Conservation (phyloP, 2,888 invertebrate species). For the Andrena dorsata region DNA sequence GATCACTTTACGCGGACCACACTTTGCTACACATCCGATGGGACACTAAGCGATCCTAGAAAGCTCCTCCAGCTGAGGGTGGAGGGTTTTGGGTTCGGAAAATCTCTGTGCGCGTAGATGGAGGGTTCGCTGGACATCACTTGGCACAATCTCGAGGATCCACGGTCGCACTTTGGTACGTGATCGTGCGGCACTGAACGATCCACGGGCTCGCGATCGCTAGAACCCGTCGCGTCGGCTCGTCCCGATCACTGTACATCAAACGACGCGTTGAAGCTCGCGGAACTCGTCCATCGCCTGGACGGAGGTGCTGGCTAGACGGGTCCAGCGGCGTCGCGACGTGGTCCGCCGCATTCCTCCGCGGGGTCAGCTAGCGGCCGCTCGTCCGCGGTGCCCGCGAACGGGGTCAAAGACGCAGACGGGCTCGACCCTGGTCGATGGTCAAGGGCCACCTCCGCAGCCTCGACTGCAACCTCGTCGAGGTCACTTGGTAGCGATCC, state of each 20-base stretch:
- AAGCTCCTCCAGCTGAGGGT: background rate
- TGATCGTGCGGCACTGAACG: slow-evolving; percentile 3
- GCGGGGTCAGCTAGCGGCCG: background rate
- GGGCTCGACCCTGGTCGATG: background rate
- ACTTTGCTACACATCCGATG: background rate
- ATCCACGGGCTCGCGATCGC: slow-evolving; percentile 31
- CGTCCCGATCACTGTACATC: slow-evolving; percentile 8
- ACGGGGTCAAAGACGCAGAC: slow-evolving; percentile 22
- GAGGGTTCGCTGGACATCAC: background rate
- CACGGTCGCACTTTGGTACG: slow-evolving; percentile 24
- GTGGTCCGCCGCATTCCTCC: slow-evolving; percentile 43
- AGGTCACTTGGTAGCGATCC: slow-evolving; percentile 1
- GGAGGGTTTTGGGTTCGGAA: background rate
- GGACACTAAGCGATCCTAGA: background rate
- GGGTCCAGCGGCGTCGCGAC: slow-evolving; percentile 37
- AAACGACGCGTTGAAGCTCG: slow-evolving; percentile 1
- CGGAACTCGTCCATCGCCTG: background rate
- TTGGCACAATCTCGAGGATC: background rate
- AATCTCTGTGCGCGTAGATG: background rate
- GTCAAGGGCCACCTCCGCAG: slow-evolving; percentile 26
- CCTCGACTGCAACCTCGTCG: slow-evolving; percentile 5
- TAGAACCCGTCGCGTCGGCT: background rate
- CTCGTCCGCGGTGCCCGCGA: background rate
- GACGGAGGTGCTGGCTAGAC: slow-evolving; percentile 9
- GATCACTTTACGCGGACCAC: too few relatives aligned